Evolutionary conservation across 64 coral and sea anemone genomes (phyloP).

Genomic region (Platygyra sinensis): DNA sequence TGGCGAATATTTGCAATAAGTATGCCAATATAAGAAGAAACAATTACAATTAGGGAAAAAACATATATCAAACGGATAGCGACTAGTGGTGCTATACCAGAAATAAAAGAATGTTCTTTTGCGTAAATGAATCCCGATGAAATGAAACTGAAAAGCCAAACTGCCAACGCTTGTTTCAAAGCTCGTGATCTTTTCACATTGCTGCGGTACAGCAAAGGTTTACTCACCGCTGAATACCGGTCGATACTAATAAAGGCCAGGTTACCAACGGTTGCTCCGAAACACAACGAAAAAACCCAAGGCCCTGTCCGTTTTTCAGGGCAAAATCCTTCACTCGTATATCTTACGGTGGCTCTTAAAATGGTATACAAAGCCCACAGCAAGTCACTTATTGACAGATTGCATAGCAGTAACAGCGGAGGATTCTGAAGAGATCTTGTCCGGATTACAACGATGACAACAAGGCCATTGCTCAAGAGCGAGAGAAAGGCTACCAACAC

Average conservation of each 20-base stretch:
- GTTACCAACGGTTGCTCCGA: not conserved
- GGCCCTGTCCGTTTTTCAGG: not conserved
- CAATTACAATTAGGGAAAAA: not conserved
- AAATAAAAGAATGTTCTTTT: too few relatives aligned
- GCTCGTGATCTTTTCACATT: not conserved
- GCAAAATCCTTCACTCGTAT: not conserved
- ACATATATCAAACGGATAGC: too few relatives aligned
- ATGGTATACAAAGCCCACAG: not conserved
- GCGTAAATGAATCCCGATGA: not conserved
- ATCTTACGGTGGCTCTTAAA: not conserved
- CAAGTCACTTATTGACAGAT: not conserved
- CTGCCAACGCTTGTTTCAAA: not conserved
- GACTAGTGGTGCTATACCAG: not conserved
- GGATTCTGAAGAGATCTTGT: not conserved
- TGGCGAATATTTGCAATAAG: not conserved
- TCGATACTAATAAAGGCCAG: not conserved
- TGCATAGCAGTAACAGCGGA: not conserved
- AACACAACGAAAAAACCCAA: not conserved
- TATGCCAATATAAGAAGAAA: conserved; percentile 19
- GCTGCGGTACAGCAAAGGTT: not conserved
- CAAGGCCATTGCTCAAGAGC: not conserved
- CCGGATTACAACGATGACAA: not conserved
- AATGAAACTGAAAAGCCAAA: not conserved
- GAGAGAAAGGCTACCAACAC: not conserved
- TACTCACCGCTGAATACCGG: not conserved